Percentiles rank a stretch among this genome's conserved stretches.
These are phyloP conservation scores for Ferdinandea cuprea DNA, from an alignment of 2,888 invertebrate genomes.

Conservation along the genomic window DNA sequence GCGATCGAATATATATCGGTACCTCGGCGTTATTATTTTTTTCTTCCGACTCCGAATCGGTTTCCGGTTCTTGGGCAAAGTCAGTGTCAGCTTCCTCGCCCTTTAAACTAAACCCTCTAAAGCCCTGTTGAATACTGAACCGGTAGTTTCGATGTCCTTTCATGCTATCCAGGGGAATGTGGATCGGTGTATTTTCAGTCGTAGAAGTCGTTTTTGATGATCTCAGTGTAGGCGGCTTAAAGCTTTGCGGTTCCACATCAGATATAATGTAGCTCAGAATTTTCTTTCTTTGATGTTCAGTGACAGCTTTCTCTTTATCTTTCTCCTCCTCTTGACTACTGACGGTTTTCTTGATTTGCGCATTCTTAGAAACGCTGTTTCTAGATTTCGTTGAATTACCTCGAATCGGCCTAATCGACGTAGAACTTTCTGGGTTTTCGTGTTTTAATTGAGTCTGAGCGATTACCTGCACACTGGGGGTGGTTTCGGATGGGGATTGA, in stretches of 20 bases:
- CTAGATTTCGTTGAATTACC: constrained; percentile 39
- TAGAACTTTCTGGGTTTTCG: constrained; percentile 34
- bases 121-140: constrained; percentile 79
- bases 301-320: constrained; percentile 35
- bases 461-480: constrained; percentile 45
- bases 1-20: constrained; percentile 65
- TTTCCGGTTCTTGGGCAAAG: not conserved
- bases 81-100: constrained; percentile 43
- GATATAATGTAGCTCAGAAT: constrained; percentile 81
- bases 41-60: constrained; percentile 34
- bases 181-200: constrained; percentile 58
- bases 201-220: constrained; percentile 62
- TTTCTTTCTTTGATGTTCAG: constrained; percentile 76
- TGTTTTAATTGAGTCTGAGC: constrained; percentile 39
- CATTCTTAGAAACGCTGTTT: constrained; percentile 5
- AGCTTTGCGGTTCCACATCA: constrained; percentile 83
- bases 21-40: constrained; percentile 18
- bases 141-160: constrained; percentile 78
- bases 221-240: constrained; percentile 79
- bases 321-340: not conserved
- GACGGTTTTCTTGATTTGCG: not conserved
- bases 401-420: not conserved
- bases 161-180: constrained; percentile 58
- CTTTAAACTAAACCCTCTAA: constrained; percentile 79
- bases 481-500: constrained; percentile 60